Evolutionary conservation across 2,113 vertebrate genomes (phyloP).

Genomic region (Cyanoliseus patagonus): DNA sequence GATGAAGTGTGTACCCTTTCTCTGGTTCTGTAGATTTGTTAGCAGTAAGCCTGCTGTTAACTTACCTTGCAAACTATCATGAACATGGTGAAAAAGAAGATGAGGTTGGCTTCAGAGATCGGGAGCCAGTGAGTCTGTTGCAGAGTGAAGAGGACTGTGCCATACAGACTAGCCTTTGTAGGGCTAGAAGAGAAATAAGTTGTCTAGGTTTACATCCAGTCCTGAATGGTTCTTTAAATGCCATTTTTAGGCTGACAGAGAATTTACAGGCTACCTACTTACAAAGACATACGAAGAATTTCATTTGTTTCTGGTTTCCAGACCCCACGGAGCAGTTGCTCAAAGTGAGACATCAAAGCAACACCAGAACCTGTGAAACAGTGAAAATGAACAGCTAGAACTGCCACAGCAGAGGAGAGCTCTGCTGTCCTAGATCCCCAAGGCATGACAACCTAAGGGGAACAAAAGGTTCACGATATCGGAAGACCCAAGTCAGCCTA

Average conservation of each 20-base stretch:
- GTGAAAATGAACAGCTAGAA: background rate
- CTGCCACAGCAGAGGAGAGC: background rate
- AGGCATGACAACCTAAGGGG: background rate
- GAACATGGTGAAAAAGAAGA: slow-evolving; percentile 94
- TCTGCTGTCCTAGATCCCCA: background rate
- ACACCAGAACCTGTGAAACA: slow-evolving; percentile 87
- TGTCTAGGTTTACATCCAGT: background rate
- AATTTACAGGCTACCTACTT: slow-evolving; percentile 67
- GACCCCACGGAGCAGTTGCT: slow-evolving; percentile 93
- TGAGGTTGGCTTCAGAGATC: slow-evolving; percentile 87
- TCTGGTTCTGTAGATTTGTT: background rate
- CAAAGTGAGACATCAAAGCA: slow-evolving; percentile 92
- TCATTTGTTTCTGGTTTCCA: slow-evolving; percentile 97
- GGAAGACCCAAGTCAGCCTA: background rate
- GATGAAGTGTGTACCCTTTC: background rate
- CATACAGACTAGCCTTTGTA: slow-evolving; percentile 96
- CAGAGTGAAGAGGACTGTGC: slow-evolving; percentile 92
- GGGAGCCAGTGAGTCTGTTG: slow-evolving; percentile 92
- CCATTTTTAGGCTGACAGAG: background rate
- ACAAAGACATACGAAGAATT: slow-evolving; percentile 97
- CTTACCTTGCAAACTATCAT: slow-evolving; percentile 93
- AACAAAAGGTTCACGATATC: background rate
- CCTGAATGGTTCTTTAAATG: background rate
- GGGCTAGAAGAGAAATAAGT: slow-evolving; percentile 77
- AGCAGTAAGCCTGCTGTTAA: background rate